phyloP scores from a whole-genome alignment of 2,797 vertebrate genomes.

The Apogon hyalosoma region DNA sequence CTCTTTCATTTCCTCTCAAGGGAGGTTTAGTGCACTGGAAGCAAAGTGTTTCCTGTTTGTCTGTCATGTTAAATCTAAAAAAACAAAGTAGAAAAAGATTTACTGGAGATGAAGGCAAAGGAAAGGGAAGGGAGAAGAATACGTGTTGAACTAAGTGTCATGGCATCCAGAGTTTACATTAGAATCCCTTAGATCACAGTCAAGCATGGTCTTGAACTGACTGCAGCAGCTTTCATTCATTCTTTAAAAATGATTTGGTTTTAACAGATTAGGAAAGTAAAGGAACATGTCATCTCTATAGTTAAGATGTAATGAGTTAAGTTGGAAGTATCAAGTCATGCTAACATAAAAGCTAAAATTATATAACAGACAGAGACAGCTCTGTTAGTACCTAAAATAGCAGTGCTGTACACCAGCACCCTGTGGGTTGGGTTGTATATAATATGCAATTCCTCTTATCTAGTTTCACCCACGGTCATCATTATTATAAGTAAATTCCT shows the following conservation, averaged over 20 bases:
- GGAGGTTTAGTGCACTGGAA: slow-evolving; percentile 26
- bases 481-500: neutral
- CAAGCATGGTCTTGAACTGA: too few species aligned
- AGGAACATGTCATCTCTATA: neutral
- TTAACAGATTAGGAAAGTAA: neutral
- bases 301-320: neutral
- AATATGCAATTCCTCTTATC: neutral
- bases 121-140: neutral
- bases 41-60: slow-evolving; percentile 56
- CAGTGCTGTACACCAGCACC: neutral
- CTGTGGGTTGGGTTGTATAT: neutral
- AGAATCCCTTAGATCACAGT: neutral
- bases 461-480: neutral
- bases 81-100: slow-evolving; percentile 10
- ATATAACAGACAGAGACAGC: slow-evolving; percentile 10
- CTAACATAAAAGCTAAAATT: slow-evolving; percentile 3
- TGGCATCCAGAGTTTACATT: neutral
- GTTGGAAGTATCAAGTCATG: neutral
- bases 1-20: slow-evolving; percentile 72
- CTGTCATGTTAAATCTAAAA: slow-evolving; percentile 16
- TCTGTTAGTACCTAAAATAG: slow-evolving; percentile 12
- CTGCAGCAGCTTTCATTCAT: neutral
- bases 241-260: neutral
- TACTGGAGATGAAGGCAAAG: neutral
- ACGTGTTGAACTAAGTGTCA: neutral